phyloP scores from a whole-genome alignment of 1,140 invertebrate genomes.

The Macrobrachium rosenbergii region DNA sequence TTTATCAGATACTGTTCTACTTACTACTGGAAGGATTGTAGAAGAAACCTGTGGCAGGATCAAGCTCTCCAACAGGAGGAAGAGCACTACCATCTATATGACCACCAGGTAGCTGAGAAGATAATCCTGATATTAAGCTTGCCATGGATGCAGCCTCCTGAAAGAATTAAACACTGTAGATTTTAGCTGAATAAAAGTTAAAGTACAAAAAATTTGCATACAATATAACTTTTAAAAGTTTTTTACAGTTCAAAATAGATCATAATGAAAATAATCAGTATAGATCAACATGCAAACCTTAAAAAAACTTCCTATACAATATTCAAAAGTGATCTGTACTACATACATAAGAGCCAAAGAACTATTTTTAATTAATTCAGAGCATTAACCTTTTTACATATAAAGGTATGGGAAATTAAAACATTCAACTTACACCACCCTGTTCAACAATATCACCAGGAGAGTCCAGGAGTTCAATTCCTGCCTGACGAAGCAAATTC shows the following conservation, averaged over 20 bases:
- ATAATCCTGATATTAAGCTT: constrained; percentile 48
- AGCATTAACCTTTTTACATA: too few relatives aligned
- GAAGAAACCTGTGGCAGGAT: constrained; percentile 54
- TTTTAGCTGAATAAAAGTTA: neutral
- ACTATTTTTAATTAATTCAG: too few relatives aligned
- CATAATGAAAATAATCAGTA: neutral
- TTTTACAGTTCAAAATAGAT: neutral
- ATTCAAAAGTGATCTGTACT: too few relatives aligned
- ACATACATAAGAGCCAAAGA: too few relatives aligned
- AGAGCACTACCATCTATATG: constrained; percentile 45
- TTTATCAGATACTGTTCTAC: neutral
- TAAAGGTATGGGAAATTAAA: neutral
- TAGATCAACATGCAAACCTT: too few relatives aligned
- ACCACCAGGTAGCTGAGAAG: constrained; percentile 40
- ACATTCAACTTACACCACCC: constrained; percentile 27
- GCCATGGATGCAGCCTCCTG: constrained; percentile 54
- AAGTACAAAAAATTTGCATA: neutral
- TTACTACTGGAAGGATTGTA: constrained; percentile 58
- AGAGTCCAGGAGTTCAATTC: constrained; percentile 52
- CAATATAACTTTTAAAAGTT: neutral
- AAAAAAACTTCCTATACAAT: too few relatives aligned
- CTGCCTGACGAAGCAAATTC: constrained; percentile 53
- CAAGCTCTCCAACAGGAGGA: constrained; percentile 48
- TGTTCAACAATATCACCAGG: constrained; percentile 50
- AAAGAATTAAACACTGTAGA: too few relatives aligned